phyloP scores from a whole-genome alignment of 35 echinoderm and acorn worm species.

The Lytechinus variegatus region DNA sequence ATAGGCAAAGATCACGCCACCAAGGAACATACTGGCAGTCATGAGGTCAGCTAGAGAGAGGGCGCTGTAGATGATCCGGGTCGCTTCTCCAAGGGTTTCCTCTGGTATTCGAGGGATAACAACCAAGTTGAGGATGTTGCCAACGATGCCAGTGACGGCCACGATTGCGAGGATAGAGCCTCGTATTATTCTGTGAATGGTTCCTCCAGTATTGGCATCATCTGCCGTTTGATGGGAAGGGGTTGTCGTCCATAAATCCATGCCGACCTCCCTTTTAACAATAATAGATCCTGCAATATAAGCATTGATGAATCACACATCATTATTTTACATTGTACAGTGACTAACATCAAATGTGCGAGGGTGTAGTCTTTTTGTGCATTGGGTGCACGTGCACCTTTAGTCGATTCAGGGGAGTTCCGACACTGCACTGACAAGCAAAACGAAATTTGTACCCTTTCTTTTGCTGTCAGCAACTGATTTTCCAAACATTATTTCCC shows the following conservation, averaged over 20 bases:
- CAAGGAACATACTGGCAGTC: background rate
- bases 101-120: conserved; percentile 17
- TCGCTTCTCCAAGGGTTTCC: background rate
- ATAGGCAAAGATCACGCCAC: background rate
- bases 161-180: background rate
- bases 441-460: too few species aligned
- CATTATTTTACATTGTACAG: too few species aligned
- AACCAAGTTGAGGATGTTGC: background rate
- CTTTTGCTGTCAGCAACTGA: too few species aligned
- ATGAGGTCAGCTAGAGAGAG: background rate
- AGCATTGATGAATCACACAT: too few species aligned
- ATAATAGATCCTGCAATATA: background rate
- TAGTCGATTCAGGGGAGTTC: too few species aligned
- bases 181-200: background rate
- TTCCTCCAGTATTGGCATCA: background rate
- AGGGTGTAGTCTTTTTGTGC: too few species aligned
- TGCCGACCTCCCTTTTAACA: background rate
- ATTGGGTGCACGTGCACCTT: too few species aligned
- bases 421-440: too few species aligned
- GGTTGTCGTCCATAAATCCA: background rate
- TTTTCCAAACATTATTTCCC: too few species aligned
- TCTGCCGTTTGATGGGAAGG: background rate
- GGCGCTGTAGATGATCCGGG: background rate
- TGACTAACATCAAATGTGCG: too few species aligned
- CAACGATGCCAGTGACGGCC: background rate